phyloP scores from a whole-genome alignment of 2,888 invertebrate genomes.

The Drosophila merina region DNA sequence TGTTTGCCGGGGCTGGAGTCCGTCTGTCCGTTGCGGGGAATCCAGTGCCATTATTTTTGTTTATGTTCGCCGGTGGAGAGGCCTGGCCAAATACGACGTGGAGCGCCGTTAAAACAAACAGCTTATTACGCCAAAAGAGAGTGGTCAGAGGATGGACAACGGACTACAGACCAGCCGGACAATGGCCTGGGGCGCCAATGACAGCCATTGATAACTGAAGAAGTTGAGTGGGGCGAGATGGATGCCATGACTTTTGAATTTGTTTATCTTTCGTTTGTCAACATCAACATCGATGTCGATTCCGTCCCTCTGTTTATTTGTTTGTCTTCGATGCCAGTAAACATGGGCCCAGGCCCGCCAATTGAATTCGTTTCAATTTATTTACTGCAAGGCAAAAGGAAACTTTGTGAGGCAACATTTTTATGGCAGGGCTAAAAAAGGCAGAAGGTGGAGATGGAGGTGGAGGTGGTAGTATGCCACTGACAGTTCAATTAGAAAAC shows the following conservation, averaged over 20 bases:
- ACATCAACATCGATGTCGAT: slow-evolving; percentile 46
- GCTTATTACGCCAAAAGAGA: slow-evolving; percentile 79
- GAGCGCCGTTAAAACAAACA: slow-evolving; percentile 78
- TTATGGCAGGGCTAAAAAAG: slow-evolving; percentile 52
- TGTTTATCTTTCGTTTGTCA: slow-evolving; percentile 75
- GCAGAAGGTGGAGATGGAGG: not conserved
- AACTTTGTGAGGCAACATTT: slow-evolving; percentile 57
- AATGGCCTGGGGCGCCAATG: slow-evolving; percentile 60
- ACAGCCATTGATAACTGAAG: slow-evolving; percentile 63
- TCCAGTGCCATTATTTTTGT: slow-evolving; percentile 74
- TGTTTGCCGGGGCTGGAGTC: slow-evolving; percentile 22
- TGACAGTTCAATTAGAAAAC: slow-evolving; percentile 65
- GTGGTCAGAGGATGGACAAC: slow-evolving; percentile 26
- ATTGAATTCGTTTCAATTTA: slow-evolving; percentile 79
- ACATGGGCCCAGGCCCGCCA: slow-evolving; percentile 72
- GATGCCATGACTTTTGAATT: slow-evolving; percentile 61
- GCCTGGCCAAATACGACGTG: slow-evolving; percentile 28
- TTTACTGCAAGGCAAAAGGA: slow-evolving; percentile 56
- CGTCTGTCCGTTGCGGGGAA: slow-evolving; percentile 29
- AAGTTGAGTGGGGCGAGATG: slow-evolving; percentile 42
- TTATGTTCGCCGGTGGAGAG: slow-evolving; percentile 55
- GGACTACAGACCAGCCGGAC: slow-evolving; percentile 11
- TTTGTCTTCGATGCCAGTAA: slow-evolving; percentile 66
- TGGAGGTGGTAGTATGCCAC: slow-evolving; percentile 7
- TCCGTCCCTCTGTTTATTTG: slow-evolving; percentile 54